Conservation (phyloP, 2,888 invertebrate genomes). For the Melitaea athalia region DNA sequence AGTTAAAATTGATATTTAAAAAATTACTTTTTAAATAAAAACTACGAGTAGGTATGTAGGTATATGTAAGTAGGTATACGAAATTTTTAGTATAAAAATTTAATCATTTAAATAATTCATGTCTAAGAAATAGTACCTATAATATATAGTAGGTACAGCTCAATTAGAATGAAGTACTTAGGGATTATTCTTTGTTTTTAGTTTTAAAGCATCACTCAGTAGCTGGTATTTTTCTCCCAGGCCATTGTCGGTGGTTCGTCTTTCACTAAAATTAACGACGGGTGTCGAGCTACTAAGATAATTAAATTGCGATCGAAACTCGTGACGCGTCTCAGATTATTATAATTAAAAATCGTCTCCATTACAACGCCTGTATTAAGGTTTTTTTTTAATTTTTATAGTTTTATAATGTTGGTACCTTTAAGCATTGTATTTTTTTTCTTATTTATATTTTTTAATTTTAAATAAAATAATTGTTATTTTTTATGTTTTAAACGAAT, state of each 20-base stretch:
- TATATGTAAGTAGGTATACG: too few species aligned
- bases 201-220: slow-evolving; percentile 2
- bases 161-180: neutral
- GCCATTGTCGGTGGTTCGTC: slow-evolving; percentile 33
- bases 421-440: neutral
- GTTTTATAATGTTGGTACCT: neutral
- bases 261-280: slow-evolving; percentile 55
- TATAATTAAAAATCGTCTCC: slow-evolving; percentile 50
- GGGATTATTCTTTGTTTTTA: neutral
- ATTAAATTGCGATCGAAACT: slow-evolving; percentile 55
- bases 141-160: neutral
- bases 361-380: slow-evolving; percentile 40
- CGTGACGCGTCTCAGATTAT: slow-evolving; percentile 46
- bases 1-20: too few species aligned
- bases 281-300: slow-evolving; percentile 49
- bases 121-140: too few species aligned
- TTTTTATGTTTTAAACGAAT: too few species aligned
- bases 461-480: neutral
- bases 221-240: slow-evolving; percentile 3
- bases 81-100: too few species aligned
- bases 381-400: slow-evolving; percentile 1
- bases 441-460: too few species aligned
- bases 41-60: too few species aligned
- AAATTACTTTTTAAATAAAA: too few species aligned
- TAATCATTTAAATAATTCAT: too few species aligned